Conservation (phyloP, 2,797 vertebrate genomes). For the Nyctalus aviator region DNA sequence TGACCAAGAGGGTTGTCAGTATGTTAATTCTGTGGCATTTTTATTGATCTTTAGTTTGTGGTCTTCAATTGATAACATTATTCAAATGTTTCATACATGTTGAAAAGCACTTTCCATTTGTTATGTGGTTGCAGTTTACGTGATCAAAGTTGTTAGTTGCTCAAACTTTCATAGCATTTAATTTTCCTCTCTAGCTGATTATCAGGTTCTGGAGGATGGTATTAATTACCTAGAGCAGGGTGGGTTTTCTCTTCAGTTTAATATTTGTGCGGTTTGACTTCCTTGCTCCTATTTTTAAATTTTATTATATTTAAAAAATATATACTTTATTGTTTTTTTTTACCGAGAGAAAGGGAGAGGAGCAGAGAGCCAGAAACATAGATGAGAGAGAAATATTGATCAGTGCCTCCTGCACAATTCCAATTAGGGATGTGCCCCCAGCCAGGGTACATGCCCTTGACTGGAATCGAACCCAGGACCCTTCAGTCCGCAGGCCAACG, state of each 20-base stretch:
- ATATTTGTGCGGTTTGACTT: not conserved
- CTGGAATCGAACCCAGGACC: too few relatives aligned
- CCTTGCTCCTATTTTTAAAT: not conserved
- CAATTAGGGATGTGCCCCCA: too few relatives aligned
- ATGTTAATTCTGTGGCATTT: not conserved
- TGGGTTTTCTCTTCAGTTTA: not conserved
- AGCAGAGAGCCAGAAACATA: too few relatives aligned
- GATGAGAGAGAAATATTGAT: too few relatives aligned
- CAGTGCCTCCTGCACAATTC: too few relatives aligned
- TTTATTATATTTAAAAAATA: not conserved
- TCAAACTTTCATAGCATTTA: not conserved
- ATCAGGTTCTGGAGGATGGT: not conserved
- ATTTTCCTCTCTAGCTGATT: not conserved
- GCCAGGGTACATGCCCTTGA: too few relatives aligned
- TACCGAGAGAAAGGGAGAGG: too few relatives aligned
- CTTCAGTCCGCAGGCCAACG: too few relatives aligned
- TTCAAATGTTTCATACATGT: not conserved
- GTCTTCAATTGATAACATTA: not conserved
- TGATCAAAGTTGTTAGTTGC: not conserved
- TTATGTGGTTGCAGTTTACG: not conserved
- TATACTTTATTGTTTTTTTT: too few relatives aligned
- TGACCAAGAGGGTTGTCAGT: not conserved
- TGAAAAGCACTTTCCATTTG: not conserved
- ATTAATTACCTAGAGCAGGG: not conserved
- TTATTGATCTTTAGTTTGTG: not conserved